Conservation (phyloP, 1,140 invertebrate species). For the Heliconius nattereri region DNA sequence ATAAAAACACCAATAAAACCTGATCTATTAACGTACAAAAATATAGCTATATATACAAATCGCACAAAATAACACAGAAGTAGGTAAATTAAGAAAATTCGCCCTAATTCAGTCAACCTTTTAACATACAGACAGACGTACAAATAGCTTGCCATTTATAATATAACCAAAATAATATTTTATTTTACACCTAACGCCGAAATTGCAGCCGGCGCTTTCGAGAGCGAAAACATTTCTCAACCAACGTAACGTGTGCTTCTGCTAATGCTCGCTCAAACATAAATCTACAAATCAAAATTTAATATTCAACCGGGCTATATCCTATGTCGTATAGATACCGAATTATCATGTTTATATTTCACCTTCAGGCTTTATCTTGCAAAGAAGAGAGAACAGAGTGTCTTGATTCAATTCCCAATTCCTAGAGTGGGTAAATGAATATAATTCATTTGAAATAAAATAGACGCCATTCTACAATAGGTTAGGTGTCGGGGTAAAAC, state of each 20-base stretch:
- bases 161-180: constrained; percentile 27
- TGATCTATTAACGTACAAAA: not conserved
- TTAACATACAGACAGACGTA: not conserved
- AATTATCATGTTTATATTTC: not conserved
- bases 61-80: not conserved
- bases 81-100: not conserved
- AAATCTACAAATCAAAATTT: constrained; percentile 44
- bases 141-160: not conserved
- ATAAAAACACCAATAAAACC: too few species aligned
- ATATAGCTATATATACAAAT: not conserved
- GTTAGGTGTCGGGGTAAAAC: too few species aligned
- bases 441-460: too few species aligned
- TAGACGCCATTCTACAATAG: too few species aligned
- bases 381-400: too few species aligned
- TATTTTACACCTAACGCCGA: constrained; percentile 33
- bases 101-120: not conserved
- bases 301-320: constrained; percentile 24
- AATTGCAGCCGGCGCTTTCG: constrained; percentile 26
- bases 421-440: too few species aligned
- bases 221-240: constrained; percentile 38
- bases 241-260: constrained; percentile 34
- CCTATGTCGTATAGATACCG: not conserved
- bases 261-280: constrained; percentile 37
- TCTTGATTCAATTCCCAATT: too few species aligned
- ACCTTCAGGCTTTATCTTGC: not conserved